Base-by-base conservation (phyloP, 2,113 vertebrate genomes). In the Callaeas wilsoni region DNA sequence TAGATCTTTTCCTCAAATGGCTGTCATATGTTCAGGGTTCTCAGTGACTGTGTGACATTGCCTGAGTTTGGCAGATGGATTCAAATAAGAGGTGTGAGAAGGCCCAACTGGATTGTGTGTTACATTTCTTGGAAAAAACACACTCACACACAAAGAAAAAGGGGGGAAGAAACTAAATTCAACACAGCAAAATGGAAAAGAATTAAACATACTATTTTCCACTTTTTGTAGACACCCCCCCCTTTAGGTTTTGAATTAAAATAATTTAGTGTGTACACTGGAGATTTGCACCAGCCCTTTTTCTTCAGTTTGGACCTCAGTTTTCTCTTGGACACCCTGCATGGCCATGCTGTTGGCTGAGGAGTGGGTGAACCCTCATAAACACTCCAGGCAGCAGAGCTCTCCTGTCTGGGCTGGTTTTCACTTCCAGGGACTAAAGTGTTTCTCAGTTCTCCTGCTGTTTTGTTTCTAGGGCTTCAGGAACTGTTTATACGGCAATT, bases 401-500 rank as follows among this genome's bases (percentile, higher is more conserved):
- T 46, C 56, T 77, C 47, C 35, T 77, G 26, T 84, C 47, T 59
- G 56, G 49, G 25, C 37, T 64, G 76, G 29, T 18, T 83, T 52
- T 68, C 32, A 16, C 64, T 42, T 19, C 3, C 1, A 27, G 20
- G 11, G 2, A 25, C 46, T 49, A 13, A 76, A 32, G 13, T 4
- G 6, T 65, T 78, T 46, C 79, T 94, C 42, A 53, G 15, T 71
- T 88, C 44, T 7, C 1, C 39, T 75, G 30, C 64, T 90, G 35
- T 97, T 94, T 95, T 95, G 13, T 97, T 95, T 84, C 23, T 95
- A 99, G 99, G 97, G 99, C 99, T 7, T 99, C 99, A 4, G 99
- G 99, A 91, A 99, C 99, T 76, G 99, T 99, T 94, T 99, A 99
- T 95, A 99, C 99, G 52, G 99, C 99, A 10, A 99, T 99, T n/a